Conservation (phyloP, 2,797 vertebrate genomes). For the Sebastes paucispinis region DNA sequence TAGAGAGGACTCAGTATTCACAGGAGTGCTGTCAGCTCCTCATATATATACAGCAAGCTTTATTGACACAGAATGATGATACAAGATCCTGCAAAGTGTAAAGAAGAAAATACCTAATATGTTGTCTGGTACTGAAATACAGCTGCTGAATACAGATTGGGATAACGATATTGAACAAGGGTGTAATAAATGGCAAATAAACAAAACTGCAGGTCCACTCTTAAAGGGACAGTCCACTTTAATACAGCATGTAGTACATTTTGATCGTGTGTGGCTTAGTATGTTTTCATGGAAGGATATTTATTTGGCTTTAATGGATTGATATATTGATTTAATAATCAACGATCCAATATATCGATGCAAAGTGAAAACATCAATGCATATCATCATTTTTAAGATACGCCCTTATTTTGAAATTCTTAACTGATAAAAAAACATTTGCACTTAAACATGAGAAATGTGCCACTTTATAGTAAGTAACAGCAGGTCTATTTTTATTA, state of each 20-base stretch:
- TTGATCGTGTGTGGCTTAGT: not conserved
- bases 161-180: not conserved
- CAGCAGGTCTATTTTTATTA: too few relatives aligned
- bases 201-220: not conserved
- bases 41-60: constrained; percentile 28
- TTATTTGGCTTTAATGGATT: not conserved
- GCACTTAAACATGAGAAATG: too few relatives aligned
- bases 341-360: too few relatives aligned
- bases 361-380: too few relatives aligned
- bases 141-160: constrained; percentile 32
- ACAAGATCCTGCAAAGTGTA: constrained; percentile 21
- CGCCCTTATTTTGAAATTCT: too few relatives aligned
- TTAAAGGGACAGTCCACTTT: not conserved
- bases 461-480: too few relatives aligned
- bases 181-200: not conserved
- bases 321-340: too few relatives aligned
- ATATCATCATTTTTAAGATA: too few relatives aligned
- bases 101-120: constrained; percentile 17
- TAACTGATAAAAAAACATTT: too few relatives aligned
- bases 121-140: constrained; percentile 7
- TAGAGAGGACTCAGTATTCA: constrained; percentile 30
- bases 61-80: constrained; percentile 41
- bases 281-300: not conserved
- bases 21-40: constrained; percentile 24
- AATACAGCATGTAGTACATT: not conserved